A percentile compares a stretch with the other conserved stretches of the same genome.
These are phyloP conservation scores for Drosophila anomalata DNA, from an alignment of 2,888 invertebrate species.

Conservation along the genomic window DNA sequence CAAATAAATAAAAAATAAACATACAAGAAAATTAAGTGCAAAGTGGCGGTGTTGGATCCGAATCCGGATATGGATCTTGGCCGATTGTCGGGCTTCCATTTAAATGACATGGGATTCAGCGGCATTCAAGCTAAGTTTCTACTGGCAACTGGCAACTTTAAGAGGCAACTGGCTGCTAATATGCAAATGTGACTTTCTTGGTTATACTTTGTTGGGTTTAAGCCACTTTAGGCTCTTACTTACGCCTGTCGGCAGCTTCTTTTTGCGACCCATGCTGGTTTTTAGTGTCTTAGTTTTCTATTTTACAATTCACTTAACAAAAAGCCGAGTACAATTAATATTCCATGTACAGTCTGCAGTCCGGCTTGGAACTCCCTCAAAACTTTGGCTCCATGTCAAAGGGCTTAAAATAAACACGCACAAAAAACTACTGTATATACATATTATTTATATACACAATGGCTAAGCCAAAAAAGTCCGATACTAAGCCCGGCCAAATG, in stretches of 20 bases:
- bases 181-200: constrained; percentile 8
- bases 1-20: constrained; percentile 70
- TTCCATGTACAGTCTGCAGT: constrained; percentile 44
- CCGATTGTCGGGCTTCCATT: constrained; percentile 32
- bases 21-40: constrained; percentile 73
- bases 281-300: constrained; percentile 6
- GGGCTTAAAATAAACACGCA: constrained; percentile 38
- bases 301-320: constrained; percentile 33
- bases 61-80: constrained; percentile 21
- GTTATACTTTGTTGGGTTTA: constrained; percentile 3
- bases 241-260: constrained; percentile 65
- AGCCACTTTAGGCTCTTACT: constrained; percentile 45
- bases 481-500: constrained; percentile 66
- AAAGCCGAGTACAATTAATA: constrained; percentile 43
- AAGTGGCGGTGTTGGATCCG: constrained; percentile 56
- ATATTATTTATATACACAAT: constrained; percentile 33
- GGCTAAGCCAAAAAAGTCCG: constrained; percentile 65
- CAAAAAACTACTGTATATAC: constrained; percentile 12
- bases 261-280: constrained; percentile 62
- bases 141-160: constrained; percentile 22
- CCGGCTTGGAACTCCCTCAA: constrained; percentile 48
- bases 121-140: constrained; percentile 50
- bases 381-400: constrained; percentile 52
- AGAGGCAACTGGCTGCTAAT: constrained; percentile 40
- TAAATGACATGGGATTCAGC: constrained; percentile 60